A percentile compares a stretch with the other conserved stretches of the same genome.
Evolutionary conservation across 2,113 vertebrate species (phyloP).

Genomic region (Carollia perspicillata): DNA sequence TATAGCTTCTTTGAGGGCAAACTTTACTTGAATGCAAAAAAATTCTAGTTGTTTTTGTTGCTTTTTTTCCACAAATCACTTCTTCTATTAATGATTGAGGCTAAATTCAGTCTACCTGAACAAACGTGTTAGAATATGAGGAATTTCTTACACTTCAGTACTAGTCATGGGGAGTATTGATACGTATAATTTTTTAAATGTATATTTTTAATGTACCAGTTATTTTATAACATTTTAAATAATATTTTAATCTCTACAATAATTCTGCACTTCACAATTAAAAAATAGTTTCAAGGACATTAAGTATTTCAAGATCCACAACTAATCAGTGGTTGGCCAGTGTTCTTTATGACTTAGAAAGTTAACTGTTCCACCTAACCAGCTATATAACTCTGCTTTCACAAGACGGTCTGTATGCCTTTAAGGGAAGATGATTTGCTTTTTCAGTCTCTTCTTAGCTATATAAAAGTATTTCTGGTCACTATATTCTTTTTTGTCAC

Average conservation of each 20-base stretch:
- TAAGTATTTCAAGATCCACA: not conserved
- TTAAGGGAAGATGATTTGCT: not conserved
- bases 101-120: not conserved
- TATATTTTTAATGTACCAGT: not conserved
- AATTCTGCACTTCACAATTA: conserved; percentile 1
- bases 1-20: not conserved
- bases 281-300: not conserved
- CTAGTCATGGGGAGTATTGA: not conserved
- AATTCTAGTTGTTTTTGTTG: not conserved
- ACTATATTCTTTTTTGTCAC: not conserved
- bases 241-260: not conserved
- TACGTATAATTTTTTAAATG: not conserved
- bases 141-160: not conserved
- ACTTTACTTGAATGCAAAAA: not conserved
- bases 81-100: not conserved
- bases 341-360: conserved; percentile 1
- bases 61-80: not conserved
- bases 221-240: not conserved
- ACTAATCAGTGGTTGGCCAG: not conserved
- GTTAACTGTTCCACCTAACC: not conserved
- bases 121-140: not conserved
- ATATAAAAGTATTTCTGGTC: not conserved
- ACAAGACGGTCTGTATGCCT: not conserved
- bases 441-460: not conserved
- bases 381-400: not conserved